phyloP scores from a whole-genome alignment of 2,797 vertebrate species.

The Chromobotia macracanthus region DNA sequence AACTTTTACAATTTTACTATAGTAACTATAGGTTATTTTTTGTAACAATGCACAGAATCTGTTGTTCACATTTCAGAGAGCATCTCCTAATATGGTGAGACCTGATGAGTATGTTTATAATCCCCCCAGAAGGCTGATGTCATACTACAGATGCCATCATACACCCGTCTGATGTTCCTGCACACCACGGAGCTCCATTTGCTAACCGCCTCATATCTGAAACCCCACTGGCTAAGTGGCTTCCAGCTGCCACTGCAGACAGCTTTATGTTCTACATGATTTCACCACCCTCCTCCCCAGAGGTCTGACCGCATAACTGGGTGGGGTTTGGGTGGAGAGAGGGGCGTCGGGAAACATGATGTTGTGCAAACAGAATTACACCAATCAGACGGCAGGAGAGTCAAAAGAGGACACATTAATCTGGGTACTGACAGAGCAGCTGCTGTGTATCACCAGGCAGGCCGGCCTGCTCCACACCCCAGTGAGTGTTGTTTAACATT shows the following conservation, averaged over 20 bases:
- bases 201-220: constrained; percentile 45
- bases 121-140: constrained; percentile 20
- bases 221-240: constrained; percentile 52
- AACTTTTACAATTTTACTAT: too few species aligned
- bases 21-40: too few species aligned
- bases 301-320: constrained; percentile 37
- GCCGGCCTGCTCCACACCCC: constrained; percentile 13
- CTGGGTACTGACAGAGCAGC: constrained; percentile 30
- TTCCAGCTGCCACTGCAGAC: constrained; percentile 60
- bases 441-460: constrained; percentile 29
- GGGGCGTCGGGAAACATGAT: not conserved
- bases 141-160: constrained; percentile 40
- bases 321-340: constrained; percentile 35
- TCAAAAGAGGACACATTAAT: constrained; percentile 18
- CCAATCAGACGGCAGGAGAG: constrained; percentile 13
- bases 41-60: constrained; percentile 5
- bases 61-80: constrained; percentile 19
- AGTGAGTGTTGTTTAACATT: constrained; percentile 47
- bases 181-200: constrained; percentile 48
- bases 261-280: constrained; percentile 48
- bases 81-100: constrained; percentile 35
- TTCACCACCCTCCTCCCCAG: constrained; percentile 41
- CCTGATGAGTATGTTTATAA: constrained; percentile 49
- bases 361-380: constrained; percentile 14
- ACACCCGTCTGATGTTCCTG: constrained; percentile 22